Percentiles rank a stretch among this genome's conserved stretches.
These are phyloP conservation scores for Thunnus thynnus DNA, from an alignment of 2,113 vertebrate genomes.

Conservation along the genomic window DNA sequence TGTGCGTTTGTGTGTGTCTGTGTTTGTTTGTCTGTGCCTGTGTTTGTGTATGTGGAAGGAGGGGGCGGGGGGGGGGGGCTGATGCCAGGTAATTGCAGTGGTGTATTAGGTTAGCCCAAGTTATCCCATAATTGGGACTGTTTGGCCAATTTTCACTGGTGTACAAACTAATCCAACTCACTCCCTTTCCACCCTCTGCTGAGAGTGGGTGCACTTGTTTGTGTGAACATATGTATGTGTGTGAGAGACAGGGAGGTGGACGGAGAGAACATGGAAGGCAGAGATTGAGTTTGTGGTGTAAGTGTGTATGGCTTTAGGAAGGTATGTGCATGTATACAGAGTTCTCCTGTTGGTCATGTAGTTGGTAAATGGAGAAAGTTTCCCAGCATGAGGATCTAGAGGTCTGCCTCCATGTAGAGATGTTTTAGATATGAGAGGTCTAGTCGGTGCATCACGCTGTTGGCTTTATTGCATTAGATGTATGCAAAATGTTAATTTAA, in stretches of 20 bases:
- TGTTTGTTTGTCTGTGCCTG: conserved; percentile 54
- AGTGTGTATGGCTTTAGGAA: conserved; percentile 2
- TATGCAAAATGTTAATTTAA: too few relatives aligned
- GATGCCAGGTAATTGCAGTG: conserved; percentile 86
- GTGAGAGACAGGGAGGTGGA: conserved; percentile 1
- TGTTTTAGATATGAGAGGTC: too few relatives aligned
- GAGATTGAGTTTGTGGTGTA: conserved; percentile 45
- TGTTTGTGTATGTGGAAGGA: conserved; percentile 50
- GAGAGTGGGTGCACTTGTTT: conserved; percentile 48
- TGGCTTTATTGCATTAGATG: too few relatives aligned
- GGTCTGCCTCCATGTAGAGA: neutral
- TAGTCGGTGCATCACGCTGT: too few relatives aligned
- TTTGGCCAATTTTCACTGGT: conserved; percentile 85
- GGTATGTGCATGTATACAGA: conserved; percentile 6
- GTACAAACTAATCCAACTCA: conserved; percentile 85
- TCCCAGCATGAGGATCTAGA: neutral
- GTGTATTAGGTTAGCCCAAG: conserved; percentile 85
- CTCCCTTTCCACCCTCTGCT: conserved; percentile 59
- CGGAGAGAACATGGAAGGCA: conserved; percentile 34
- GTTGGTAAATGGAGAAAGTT: neutral
- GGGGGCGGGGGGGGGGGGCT: conserved; percentile 45
- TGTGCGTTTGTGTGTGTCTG: conserved; percentile 64
- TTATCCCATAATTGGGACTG: conserved; percentile 86
- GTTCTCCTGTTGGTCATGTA: neutral
- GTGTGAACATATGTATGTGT: neutral